phyloP scores from a whole-genome alignment of 2,113 vertebrate genomes.

The Rhagologus leucostigma region DNA sequence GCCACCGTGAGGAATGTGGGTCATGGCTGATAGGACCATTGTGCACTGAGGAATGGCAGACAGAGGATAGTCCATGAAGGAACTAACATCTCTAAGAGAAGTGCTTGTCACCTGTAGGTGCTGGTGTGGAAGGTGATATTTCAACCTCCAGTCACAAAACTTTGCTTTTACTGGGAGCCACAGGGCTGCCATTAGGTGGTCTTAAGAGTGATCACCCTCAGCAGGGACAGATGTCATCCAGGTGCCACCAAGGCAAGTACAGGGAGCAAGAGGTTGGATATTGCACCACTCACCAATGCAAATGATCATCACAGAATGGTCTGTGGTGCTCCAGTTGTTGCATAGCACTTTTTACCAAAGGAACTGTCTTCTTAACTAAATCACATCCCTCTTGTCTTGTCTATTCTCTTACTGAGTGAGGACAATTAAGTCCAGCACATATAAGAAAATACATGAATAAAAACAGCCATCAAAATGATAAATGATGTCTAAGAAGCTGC shows the following conservation, averaged over 20 bases:
- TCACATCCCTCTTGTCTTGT: not conserved
- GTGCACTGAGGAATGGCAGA: not conserved
- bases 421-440: not conserved
- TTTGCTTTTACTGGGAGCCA: not conserved
- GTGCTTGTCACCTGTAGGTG: not conserved
- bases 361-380: not conserved
- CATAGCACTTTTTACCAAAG: not conserved
- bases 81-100: not conserved
- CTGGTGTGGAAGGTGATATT: not conserved
- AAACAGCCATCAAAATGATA: not conserved
- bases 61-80: not conserved
- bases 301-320: not conserved
- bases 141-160: not conserved
- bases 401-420: not conserved
- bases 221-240: not conserved
- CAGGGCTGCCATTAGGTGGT: not conserved
- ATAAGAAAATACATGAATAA: not conserved
- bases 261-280: not conserved
- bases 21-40: not conserved
- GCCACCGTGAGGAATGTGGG: rapidly evolving
- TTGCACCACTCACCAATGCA: not conserved
- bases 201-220: not conserved
- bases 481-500: not conserved
- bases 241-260: not conserved
- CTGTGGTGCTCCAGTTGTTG: not conserved